Base-by-base conservation (phyloP, 2,888 invertebrate species). In the Sinhomidia bicolor region DNA sequence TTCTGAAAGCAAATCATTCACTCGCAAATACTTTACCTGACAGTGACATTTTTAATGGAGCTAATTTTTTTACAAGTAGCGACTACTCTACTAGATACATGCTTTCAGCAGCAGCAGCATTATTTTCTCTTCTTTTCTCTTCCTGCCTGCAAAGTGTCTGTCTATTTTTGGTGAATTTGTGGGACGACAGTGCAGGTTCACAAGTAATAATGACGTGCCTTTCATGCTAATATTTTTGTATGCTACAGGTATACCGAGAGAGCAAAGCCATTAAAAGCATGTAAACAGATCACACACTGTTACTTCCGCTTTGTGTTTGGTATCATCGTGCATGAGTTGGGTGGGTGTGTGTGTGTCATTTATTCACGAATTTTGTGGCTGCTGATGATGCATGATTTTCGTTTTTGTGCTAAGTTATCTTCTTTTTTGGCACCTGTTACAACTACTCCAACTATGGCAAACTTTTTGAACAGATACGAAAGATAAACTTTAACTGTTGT, bases 361-460 rank as follows among this genome's bases (percentile, higher is more conserved):
- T n/a, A 36, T 36, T 36, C 7, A 36, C 36, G 36, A 17, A n/a
- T n/a, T n/a, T n/a, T n/a, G 17, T 65, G 20, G n/a, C n/a, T 6
- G n/a, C 36, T 65, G 60, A 1, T 60, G n/a, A 57, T 57, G 57
- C 65, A 65, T 65, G n/a, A 57, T 57, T 57, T 57, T 51, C 5
- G 4, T 47, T n/a, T 1, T 74, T 47, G 6, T 26, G 26, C 47
- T 41, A 10, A 44, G 17, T 12, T 76, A 36, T 7, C 36, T 76
- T 76, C 17, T 7, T 6, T 76, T 17, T 32, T 51, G n/a, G 76
- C 76, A 76, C 76, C 76, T 76, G 76, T 76, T 76, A 76, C 76
- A 23, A 32, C 65, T 65, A 6, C 5, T 17, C 14, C 65, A 32
- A 65, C 10, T 32, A 36, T n/a, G n/a, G n/a, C n/a, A n/a, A n/a